phyloP scores from a whole-genome alignment of 2,797 vertebrate genomes.

The Margarornis squamiger region DNA sequence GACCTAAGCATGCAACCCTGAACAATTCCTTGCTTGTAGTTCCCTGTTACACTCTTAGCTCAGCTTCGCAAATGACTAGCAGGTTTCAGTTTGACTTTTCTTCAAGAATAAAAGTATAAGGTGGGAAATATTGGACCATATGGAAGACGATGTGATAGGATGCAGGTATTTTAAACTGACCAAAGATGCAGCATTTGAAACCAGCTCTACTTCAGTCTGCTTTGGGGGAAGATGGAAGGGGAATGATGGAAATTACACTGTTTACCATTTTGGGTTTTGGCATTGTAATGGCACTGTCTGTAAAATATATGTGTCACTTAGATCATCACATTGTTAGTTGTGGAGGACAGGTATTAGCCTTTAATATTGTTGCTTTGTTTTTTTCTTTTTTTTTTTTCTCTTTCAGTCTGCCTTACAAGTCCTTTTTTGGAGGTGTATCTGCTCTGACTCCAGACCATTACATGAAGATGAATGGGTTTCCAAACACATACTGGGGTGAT shows the following conservation, averaged over 20 bases:
- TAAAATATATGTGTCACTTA: neutral
- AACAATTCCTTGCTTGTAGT: neutral
- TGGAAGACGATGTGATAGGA: neutral
- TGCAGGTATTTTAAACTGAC: neutral
- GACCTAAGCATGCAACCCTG: neutral
- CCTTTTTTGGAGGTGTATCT: conserved; percentile 76
- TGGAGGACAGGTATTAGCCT: neutral
- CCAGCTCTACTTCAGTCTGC: neutral
- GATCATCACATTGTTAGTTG: neutral
- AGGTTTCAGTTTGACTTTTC: neutral
- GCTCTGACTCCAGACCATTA: conserved; percentile 77
- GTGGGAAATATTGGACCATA: neutral
- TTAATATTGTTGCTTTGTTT: neutral
- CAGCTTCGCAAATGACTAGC: neutral
- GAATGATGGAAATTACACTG: neutral
- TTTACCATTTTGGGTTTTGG: neutral
- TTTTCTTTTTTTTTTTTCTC: neutral
- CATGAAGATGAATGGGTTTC: conserved; percentile 79
- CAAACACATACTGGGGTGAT: conserved; percentile 74
- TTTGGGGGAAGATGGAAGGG: neutral
- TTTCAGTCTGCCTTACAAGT: conserved; percentile 69
- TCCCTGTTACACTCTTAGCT: neutral
- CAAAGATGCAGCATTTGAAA: neutral
- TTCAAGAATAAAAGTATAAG: neutral
- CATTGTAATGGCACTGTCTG: neutral